Conservation (phyloP, 2,113 vertebrate genomes). For the Bucco capensis region DNA sequence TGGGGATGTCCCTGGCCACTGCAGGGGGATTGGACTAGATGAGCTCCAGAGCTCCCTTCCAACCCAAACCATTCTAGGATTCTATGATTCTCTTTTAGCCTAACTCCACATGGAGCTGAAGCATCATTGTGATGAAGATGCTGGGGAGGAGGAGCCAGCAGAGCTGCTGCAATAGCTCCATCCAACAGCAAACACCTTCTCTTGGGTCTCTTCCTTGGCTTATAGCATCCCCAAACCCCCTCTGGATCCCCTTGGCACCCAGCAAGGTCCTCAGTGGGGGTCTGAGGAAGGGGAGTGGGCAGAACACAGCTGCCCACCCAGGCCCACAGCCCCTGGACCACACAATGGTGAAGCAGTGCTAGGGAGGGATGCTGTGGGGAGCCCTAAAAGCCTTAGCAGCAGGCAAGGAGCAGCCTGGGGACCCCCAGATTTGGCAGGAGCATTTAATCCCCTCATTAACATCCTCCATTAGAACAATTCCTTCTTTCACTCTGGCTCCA, state of each 20-base stretch:
- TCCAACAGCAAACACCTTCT: neutral
- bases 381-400: neutral
- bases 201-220: neutral
- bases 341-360: accelerated
- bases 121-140: accelerated
- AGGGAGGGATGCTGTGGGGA: neutral
- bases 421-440: neutral
- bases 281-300: accelerated
- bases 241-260: accelerated
- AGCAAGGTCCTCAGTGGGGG: accelerated
- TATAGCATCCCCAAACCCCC: accelerated
- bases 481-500: conserved; percentile 49
- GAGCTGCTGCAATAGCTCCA: accelerated
- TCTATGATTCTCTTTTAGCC: no score
- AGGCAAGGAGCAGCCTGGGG: neutral
- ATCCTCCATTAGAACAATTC: conserved; percentile 52
- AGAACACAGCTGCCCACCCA: neutral
- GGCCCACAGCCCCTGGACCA: neutral
- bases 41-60: no score
- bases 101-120: accelerated
- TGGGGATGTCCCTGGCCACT: no score
- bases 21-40: no score
- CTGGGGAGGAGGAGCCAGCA: neutral
- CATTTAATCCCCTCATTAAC: conserved; percentile 47
- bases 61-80: no score